Evolutionary conservation across 2,113 vertebrate species (phyloP).

Genomic region (Protobothrops mucrosquamatus): DNA sequence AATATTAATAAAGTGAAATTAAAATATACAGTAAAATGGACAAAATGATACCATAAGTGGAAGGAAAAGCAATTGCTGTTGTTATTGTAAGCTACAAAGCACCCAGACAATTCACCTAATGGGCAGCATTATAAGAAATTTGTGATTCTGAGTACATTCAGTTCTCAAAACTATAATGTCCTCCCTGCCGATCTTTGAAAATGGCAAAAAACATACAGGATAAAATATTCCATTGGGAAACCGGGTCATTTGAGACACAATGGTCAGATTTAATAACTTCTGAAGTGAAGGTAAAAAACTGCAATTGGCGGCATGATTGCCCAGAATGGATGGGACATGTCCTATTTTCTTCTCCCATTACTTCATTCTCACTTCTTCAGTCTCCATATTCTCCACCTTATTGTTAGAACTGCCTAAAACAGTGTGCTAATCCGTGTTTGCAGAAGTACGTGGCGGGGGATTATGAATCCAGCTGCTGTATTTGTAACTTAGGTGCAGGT

Average conservation of each 20-base stretch:
- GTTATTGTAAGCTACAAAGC: background rate
- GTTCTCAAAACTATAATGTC: background rate
- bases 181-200: background rate
- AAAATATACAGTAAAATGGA: background rate
- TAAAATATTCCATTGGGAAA: background rate
- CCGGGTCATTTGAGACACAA: background rate
- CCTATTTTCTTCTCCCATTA: background rate
- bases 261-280: background rate
- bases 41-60: background rate
- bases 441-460: background rate
- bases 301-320: background rate
- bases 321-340: background rate
- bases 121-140: background rate
- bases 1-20: background rate
- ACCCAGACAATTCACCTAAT: background rate
- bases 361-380: background rate
- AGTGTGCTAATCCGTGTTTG: background rate
- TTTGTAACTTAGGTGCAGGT: background rate
- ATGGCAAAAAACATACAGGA: background rate
- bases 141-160: background rate
- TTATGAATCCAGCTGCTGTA: background rate
- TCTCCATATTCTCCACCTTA: background rate
- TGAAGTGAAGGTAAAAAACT: background rate
- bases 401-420: background rate
- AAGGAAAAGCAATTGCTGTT: background rate